Evolutionary conservation across 1,140 invertebrate genomes (phyloP).

Genomic region (Whitmania pigra): DNA sequence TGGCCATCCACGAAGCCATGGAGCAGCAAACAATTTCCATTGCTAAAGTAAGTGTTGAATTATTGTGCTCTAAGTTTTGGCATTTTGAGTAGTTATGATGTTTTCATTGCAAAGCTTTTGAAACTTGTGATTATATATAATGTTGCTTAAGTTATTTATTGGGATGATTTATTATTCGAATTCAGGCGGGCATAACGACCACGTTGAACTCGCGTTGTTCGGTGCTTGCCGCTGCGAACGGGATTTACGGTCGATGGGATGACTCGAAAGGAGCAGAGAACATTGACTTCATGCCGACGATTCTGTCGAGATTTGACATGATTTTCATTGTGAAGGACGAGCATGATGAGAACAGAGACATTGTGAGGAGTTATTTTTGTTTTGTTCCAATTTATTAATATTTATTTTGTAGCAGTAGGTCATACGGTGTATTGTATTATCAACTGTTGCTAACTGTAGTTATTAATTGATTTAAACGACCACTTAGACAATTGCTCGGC

Average conservation of each 20-base stretch:
- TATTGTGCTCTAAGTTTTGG: background rate
- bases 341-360: conserved; percentile 75
- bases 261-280: conserved; percentile 89
- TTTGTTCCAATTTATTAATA: too few relatives aligned
- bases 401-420: too few relatives aligned
- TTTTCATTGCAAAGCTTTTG: background rate
- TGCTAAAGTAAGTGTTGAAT: conserved; percentile 61
- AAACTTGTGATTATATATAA: background rate
- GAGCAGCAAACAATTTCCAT: conserved; percentile 99
- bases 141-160: background rate
- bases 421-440: too few relatives aligned
- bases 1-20: conserved; percentile 99
- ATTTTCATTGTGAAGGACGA: conserved; percentile 99
- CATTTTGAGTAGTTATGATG: too few relatives aligned
- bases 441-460: too few relatives aligned
- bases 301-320: conserved; percentile 99
- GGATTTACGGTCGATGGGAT: conserved; percentile 95
- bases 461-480: background rate
- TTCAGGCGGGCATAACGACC: conserved; percentile 87
- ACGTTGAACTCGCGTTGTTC: conserved; percentile 95
- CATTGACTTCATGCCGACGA: conserved; percentile 99
- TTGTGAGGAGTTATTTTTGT: conserved; percentile 43
- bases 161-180: too few relatives aligned
- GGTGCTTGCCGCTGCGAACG: conserved; percentile 94
- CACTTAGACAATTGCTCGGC: conserved; percentile 71